Percentiles rank a stretch among this genome's conserved stretches.
Evolutionary conservation across 2,113 vertebrate genomes (phyloP).

Genomic region (Phocoena phocoena): DNA sequence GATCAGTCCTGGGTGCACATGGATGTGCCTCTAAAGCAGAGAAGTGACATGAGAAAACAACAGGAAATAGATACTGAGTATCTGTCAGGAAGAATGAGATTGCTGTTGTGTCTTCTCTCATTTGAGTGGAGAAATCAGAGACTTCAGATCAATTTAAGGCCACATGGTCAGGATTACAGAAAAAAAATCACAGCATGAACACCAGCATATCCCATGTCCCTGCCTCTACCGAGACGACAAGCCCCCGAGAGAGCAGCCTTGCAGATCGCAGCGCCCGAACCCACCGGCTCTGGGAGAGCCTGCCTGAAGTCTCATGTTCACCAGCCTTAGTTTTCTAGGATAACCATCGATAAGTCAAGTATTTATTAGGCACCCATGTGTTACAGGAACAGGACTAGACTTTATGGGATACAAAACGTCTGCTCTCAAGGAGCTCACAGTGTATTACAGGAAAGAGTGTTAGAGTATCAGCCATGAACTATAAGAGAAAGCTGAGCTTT

Average conservation of each 20-base stretch:
- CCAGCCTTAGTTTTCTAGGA: not conserved
- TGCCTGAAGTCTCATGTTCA: not conserved
- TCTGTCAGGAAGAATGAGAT: not conserved
- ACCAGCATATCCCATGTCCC: not conserved
- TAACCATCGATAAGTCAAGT: not conserved
- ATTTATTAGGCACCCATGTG: not conserved
- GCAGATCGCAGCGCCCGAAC: not conserved
- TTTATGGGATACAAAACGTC: not conserved
- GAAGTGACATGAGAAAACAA: not conserved
- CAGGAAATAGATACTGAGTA: not conserved
- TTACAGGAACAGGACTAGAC: not conserved
- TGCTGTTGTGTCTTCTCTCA: not conserved
- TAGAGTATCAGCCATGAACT: not conserved
- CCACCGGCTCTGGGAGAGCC: not conserved
- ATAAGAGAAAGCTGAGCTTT: not conserved
- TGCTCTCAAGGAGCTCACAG: not conserved
- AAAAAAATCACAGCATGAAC: not conserved
- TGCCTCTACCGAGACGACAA: not conserved
- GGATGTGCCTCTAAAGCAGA: not conserved
- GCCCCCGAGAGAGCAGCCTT: not conserved
- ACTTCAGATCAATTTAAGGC: not conserved
- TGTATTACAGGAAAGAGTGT: not conserved
- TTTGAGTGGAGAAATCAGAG: conserved; percentile 3
- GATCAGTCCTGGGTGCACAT: not conserved
- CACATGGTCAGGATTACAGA: not conserved